phyloP scores from a whole-genome alignment of 2,113 vertebrate species.

The Neofelis nebulosa region DNA sequence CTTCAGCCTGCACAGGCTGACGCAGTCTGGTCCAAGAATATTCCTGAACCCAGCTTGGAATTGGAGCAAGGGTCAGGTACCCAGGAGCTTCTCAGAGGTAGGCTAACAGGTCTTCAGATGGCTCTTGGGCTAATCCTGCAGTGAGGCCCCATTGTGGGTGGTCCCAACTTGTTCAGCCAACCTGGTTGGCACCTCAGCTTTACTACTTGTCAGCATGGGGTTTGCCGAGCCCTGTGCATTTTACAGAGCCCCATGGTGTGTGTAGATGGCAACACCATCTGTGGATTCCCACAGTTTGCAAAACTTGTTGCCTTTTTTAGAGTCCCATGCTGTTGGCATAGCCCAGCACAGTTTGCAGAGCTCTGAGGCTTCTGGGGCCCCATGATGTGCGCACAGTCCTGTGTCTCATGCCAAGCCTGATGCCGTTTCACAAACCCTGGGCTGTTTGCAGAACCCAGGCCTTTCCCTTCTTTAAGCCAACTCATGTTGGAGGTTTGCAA shows the following conservation, averaged over 20 bases:
- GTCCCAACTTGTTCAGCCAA: background rate
- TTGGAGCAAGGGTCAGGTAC: background rate
- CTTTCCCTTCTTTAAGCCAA: background rate
- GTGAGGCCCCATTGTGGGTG: background rate
- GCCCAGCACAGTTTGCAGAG: background rate
- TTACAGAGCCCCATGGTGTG: background rate
- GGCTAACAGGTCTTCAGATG: background rate
- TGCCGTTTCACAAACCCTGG: background rate
- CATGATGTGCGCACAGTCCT: background rate
- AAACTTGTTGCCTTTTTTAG: constrained; percentile 51
- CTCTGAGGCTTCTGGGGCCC: background rate
- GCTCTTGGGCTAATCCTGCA: background rate
- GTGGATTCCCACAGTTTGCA: constrained; percentile 6
- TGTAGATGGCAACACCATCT: constrained; percentile 13
- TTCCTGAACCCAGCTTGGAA: background rate
- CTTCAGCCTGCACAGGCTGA: background rate
- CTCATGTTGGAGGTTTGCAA: background rate
- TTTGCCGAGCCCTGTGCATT: background rate
- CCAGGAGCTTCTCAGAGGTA: background rate
- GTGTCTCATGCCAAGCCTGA: background rate
- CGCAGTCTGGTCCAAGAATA: background rate
- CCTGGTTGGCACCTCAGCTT: background rate
- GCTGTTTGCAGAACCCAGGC: background rate
- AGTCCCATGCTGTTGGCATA: background rate
- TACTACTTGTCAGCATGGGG: background rate